Evolutionary conservation across 2,797 vertebrate genomes (phyloP).

Genomic region (Saxicola maurus): DNA sequence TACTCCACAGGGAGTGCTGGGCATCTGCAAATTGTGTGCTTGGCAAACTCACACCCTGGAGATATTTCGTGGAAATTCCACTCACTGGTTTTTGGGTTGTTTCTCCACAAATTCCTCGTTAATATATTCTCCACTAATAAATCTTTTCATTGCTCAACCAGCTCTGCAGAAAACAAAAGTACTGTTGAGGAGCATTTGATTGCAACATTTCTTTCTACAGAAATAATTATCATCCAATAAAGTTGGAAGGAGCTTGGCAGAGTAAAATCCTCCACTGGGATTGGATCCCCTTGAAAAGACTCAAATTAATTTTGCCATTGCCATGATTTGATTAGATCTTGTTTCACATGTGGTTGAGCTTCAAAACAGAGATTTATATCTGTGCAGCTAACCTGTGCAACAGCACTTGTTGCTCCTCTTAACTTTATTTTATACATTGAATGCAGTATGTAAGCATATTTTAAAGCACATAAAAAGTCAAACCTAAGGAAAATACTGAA

Average conservation of each 20-base stretch:
- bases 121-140: slow-evolving; percentile 7
- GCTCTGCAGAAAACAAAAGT: background rate
- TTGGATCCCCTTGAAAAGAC: slow-evolving; percentile 23
- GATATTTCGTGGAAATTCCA: background rate
- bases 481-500: background rate
- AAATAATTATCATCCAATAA: slow-evolving; percentile 26
- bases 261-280: background rate
- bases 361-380: background rate
- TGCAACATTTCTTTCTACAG: slow-evolving; percentile 1
- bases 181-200: background rate
- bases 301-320: background rate
- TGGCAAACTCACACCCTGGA: background rate
- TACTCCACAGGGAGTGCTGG: background rate
- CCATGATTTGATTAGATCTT: background rate
- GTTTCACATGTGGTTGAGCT: background rate
- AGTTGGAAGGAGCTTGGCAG: background rate
- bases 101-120: background rate
- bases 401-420: background rate
- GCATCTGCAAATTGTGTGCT: background rate
- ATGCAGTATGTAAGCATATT: background rate
- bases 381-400: background rate
- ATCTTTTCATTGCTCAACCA: slow-evolving; percentile 10
- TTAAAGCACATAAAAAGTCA: background rate
- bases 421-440: background rate
- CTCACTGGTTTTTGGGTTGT: background rate